Base-by-base conservation (phyloP, 2,888 invertebrate species). In the Lepidonotus clava region DNA sequence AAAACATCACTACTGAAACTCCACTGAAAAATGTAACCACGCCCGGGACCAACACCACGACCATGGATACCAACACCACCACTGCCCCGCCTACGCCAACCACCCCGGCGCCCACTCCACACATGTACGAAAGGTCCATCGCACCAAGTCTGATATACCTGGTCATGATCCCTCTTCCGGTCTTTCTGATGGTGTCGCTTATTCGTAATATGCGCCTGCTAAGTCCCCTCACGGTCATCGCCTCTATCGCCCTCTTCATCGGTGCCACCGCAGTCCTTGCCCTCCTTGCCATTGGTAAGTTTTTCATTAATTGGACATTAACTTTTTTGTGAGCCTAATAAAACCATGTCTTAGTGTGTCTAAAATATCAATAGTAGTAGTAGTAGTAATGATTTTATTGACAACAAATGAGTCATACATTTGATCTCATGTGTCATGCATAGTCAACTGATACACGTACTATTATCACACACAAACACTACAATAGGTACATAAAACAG, bases 131-230 rank as follows among this genome's bases (percentile, higher is more conserved):
- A 14, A 14, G 24, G 11, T 66, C 84, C 28, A 66, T 40, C 11
- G 66, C 91, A 5, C 92, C 92, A 0, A 88, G 89, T 40, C 88
- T 93, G 28, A 90, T 89, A 77, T 83, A 91, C 34, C 89, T 93
- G 28, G 91, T 93, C 8, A 87, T 92, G 21, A 38, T 89, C 21
- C 93, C 93, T 11, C 85, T 93, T 0, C 91, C 92, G 0, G 83
- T 93, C n/a, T 92, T 93, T 87, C 88, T 93, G 14, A n/a, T 88
- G n/a, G 92, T 92, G 88, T 90, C 92, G 0, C 89, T 92, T 28
- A 89, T 93, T 28, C 90, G 92, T 36, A 91, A 89, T 84, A 89
- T 93, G 0, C 90, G 93, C 4, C 90, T 91, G 36, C 88, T 93
- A 53, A 92, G 92, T 21, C 87, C 89, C 32, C 90, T 93, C 86